Evolutionary conservation across 1,140 invertebrate genomes (phyloP), one percentile per base, ranked within the genome.

Genomic region (Cephus cinctus): DNA sequence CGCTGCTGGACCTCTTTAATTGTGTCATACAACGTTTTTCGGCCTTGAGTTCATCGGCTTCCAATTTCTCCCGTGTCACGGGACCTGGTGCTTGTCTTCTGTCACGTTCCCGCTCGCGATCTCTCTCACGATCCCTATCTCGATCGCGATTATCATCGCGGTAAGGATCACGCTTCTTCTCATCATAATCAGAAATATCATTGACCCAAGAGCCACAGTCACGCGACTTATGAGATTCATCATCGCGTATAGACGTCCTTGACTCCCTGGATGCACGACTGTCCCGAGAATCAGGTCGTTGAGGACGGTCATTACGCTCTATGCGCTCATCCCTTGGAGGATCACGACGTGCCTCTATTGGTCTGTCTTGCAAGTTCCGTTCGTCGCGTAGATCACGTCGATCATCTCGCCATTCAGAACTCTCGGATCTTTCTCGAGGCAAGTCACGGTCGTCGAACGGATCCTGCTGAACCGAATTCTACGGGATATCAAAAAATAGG

Each of bases 31-130:
- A 78, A 11, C 81, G 73, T 56, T 82, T 83, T 38, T 83, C 81
- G 6, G 59, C 71, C 34, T 76, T 76, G 12, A 78, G 56, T 54
- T 84, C 82, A 12, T 83, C 80, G 2, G 82, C 81, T 56, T 83
- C 82, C 1, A 84, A 67, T 52, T 82, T 83, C 35, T 85, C 83
- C 43, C 80, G 77, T 2, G 81, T 84, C 2, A 85, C 81, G 1
- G 83, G 82, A 18, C 81, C 81, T 1, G 81, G 80, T 5, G 80
- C 78, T 42, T 77, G 77, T n/a, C 75, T 65, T 23, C 61, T 61
- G 60, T 18, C 54, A 18, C 56, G 46, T 2, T 61, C 55, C 21
- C 58, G 47, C n/a, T 67, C 56, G 1, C 56, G 47, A 1, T 69
- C 52, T 5, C 56, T 49, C 4, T 59, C 61, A 5, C 71, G 56